Evolutionary conservation across 2,888 invertebrate genomes (phyloP), one percentile per base, ranked within the genome.

Genomic region (Chromoteleia sp.): DNA sequence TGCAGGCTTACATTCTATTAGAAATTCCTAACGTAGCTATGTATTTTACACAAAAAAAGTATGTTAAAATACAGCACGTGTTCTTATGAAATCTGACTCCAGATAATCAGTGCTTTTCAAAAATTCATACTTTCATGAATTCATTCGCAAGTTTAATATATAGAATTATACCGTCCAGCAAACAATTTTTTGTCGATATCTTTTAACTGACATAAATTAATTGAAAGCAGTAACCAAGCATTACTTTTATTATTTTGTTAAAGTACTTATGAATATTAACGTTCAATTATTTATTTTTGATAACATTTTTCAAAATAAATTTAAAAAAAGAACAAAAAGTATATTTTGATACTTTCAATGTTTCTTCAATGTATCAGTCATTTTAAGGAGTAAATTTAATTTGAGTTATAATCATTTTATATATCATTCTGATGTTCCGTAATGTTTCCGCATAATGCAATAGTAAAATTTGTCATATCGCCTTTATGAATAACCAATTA

Each of bases 11-110:
- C 80, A 70, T 80, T 75, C 63, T 70, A 63, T 50, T 75, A 70
- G 70, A 80, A 80, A 80, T 80, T 74, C 80, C 29, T 61, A 21
- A 52, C 74, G 48, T 41, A n/a, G 63, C 45, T 68, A 41, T 45
- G 41, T 30, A 45, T 17, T 50, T 25, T 25, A 54, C 59, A 45
- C 61, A 56, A 58, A 68, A 75, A 76, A 67, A 65, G 25, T 68
- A 19, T 65, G 75, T 58, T 48, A 74, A 74, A 75, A 67, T 65
- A 58, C 56, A 41, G 50, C 67, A 56, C 67, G 73, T 50, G 71
- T 71, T 67, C 52, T 73, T 75, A 58, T 41, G 75, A 75, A 65
- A 75, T 50, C 36, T 25, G 8, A 48, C 10, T 39, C 19, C 7
- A 54, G 61, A 48, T 74, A 56, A 56, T 56, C 61, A 45, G 21